Base-by-base conservation (phyloP, 2,888 invertebrate genomes). In the Ectemnius continuus region DNA sequence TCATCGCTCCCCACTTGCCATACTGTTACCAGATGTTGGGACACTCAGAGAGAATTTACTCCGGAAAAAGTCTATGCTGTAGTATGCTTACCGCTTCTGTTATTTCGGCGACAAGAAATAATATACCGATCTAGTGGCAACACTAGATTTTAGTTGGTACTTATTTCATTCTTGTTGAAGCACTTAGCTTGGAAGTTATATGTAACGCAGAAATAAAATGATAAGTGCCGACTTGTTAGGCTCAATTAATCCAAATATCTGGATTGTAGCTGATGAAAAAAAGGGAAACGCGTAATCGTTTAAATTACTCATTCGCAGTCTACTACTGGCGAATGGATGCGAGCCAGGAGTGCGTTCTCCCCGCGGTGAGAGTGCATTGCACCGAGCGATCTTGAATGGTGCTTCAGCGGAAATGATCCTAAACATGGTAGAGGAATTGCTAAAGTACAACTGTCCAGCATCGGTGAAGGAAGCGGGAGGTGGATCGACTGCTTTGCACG, bases 321-420 rank as follows among this genome's bases (percentile, higher is more conserved):
- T 70, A 20, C 45, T 82, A 28, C 82, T 89, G 61, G 83, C 86
- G 58, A 87, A 85, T 61, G 89, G 89, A 56, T 89, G 90, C 69
- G 87, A 90, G 74, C 87, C 89, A 74, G 87, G 88, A 68, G 86
- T 85, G 16, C 85, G 90, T 72, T 89, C 90, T 14, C 87, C 89
- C 4, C 85, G 89, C 23, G 91, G 91, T 3, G 90, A 91, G 79
- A 90, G 89, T 5, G 91, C 90, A 0, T 83, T 91, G 4, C 91
- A 91, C 72, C 82, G 89, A 62, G 88, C 85, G 20, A 88, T 90
- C 61, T 75, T 85, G 45, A 87, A 87, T 59, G 85, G 86, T 26
- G 84, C 86, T 3, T 84, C 86, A 52, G 52, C 52, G 52, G 82
- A 84, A 45, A 86, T 84, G 20, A 85, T 86, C 6, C 78, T 83